These are phyloP conservation scores for Erannis defoliaria DNA, from an alignment of 2,888 invertebrate species.

Conservation along the genomic window DNA sequence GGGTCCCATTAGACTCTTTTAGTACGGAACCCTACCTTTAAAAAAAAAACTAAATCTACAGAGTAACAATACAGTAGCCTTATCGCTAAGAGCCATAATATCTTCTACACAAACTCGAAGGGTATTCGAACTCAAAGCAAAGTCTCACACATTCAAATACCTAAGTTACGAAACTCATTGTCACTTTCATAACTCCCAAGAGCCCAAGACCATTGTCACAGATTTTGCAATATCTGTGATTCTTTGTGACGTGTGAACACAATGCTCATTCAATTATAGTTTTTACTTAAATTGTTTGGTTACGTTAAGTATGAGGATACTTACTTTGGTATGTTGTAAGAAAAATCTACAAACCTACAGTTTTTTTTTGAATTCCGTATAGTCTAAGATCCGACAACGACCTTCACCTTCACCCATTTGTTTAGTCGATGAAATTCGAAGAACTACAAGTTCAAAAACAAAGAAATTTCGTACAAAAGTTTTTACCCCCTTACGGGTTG, in stretches of 20 bases:
- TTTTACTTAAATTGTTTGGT: slow-evolving; percentile 17
- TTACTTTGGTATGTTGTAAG: background rate
- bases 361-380: too few relatives aligned
- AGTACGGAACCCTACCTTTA: too few relatives aligned
- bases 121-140: background rate
- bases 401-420: too few relatives aligned
- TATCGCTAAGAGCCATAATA: background rate
- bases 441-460: too few relatives aligned
- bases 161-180: slow-evolving; percentile 12
- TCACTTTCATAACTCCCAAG: background rate
- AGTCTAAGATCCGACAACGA: too few relatives aligned
- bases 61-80: too few relatives aligned
- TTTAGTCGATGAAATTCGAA: too few relatives aligned
- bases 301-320: background rate
- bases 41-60: too few relatives aligned
- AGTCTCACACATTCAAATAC: slow-evolving; percentile 2
- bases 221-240: slow-evolving; percentile 10
- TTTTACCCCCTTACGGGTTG: too few relatives aligned
- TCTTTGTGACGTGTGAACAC: slow-evolving; percentile 19
- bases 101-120: background rate
- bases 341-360: too few relatives aligned
- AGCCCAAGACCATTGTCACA: slow-evolving; percentile 7
- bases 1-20: too few relatives aligned
- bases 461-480: too few relatives aligned
- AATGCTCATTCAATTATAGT: slow-evolving; percentile 18